Evolutionary conservation across 2,888 invertebrate species (phyloP).

Genomic region (Thymelicus lineola): DNA sequence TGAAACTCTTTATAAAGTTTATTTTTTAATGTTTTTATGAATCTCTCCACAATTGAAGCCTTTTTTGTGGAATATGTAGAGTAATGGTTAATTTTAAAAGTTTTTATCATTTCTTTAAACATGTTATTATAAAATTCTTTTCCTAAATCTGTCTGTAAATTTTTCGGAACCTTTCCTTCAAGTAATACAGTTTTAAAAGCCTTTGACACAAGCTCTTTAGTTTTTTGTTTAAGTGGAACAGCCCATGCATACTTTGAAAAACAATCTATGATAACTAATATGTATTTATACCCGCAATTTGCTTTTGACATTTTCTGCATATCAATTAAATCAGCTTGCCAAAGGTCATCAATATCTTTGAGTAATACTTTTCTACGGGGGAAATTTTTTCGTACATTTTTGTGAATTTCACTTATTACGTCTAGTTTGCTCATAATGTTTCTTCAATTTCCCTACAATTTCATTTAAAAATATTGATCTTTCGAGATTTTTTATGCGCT

Average conservation of each 20-base stretch:
- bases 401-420: not conserved
- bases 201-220: slow-evolving; percentile 8
- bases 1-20: slow-evolving; percentile 32
- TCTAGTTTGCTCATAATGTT: not conserved
- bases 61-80: slow-evolving; percentile 39
- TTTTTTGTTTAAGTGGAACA: slow-evolving; percentile 9
- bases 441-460: too few relatives aligned
- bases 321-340: slow-evolving; percentile 62
- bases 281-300: not conserved
- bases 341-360: slow-evolving; percentile 62
- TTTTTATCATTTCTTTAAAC: slow-evolving; percentile 17
- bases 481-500: too few relatives aligned
- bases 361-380: slow-evolving; percentile 52
- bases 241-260: slow-evolving; percentile 10
- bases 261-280: slow-evolving; percentile 3
- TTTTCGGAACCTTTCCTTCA: not conserved
- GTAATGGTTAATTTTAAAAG: slow-evolving; percentile 35
- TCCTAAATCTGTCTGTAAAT: slow-evolving; percentile 16
- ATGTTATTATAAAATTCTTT: slow-evolving; percentile 40
- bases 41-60: slow-evolving; percentile 39
- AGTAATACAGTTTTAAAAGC: slow-evolving; percentile 8
- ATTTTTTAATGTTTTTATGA: slow-evolving; percentile 41
- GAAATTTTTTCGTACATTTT: slow-evolving; percentile 20
- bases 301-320: not conserved
- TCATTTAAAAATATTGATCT: too few relatives aligned